phyloP scores from a whole-genome alignment of 2,797 vertebrate genomes.

The Hafferia zeledoni region DNA sequence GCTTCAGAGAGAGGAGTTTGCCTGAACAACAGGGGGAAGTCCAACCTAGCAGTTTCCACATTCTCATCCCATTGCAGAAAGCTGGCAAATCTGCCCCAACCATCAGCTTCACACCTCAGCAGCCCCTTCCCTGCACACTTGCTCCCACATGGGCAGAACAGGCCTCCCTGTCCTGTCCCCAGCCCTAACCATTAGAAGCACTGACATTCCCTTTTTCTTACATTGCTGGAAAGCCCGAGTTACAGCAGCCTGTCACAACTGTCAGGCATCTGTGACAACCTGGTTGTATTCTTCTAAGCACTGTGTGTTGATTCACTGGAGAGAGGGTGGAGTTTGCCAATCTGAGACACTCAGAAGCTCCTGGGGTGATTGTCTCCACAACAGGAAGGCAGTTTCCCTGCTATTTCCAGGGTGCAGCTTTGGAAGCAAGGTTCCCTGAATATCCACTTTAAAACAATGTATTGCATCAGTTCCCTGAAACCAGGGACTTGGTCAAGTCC shows the following conservation, averaged over 20 bases:
- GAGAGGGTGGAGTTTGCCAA: not conserved
- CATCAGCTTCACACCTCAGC: not conserved
- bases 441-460: not conserved
- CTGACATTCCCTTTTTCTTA: not conserved
- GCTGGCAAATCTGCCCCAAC: not conserved
- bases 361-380: not conserved
- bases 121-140: not conserved
- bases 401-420: not conserved
- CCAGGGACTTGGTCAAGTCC: not conserved
- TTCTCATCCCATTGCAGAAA: not conserved
- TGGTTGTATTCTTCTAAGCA: not conserved
- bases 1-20: not conserved
- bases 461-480: not conserved
- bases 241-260: not conserved
- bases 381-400: not conserved
- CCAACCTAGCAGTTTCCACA: not conserved
- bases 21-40: not conserved
- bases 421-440: not conserved
- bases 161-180: not conserved
- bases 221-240: not conserved
- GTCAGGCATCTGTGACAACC: not conserved
- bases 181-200: not conserved
- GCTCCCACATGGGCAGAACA: not conserved
- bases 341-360: not conserved
- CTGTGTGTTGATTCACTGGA: not conserved